Percentiles rank a stretch among this genome's conserved stretches.
Evolutionary conservation across 1,140 invertebrate species (phyloP).

Genomic region (Panulirus ornatus): DNA sequence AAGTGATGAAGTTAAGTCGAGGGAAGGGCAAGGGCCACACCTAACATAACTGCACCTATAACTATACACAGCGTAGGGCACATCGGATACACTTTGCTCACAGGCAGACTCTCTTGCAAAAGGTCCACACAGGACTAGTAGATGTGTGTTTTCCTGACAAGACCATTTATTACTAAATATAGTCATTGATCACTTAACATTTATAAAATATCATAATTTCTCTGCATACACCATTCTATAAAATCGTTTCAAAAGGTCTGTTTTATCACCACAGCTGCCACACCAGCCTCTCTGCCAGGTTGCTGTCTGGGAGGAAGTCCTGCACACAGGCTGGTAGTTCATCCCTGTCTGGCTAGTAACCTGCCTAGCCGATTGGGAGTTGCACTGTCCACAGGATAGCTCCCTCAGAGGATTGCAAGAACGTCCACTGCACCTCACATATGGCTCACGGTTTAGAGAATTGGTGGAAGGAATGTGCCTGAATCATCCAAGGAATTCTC

Average conservation of each 20-base stretch:
- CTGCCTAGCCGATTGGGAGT: neutral
- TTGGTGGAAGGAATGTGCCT: constrained; percentile 84
- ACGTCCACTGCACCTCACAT: neutral
- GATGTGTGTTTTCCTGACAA: constrained; percentile 54
- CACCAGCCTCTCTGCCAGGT: neutral
- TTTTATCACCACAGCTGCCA: constrained; percentile 22
- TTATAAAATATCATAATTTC: constrained; percentile 56
- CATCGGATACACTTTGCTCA: constrained; percentile 59
- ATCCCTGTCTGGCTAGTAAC: neutral
- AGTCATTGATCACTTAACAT: constrained; percentile 51
- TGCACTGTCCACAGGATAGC: neutral
- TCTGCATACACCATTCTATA: constrained; percentile 38
- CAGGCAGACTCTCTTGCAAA: constrained; percentile 44
- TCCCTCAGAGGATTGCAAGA: neutral
- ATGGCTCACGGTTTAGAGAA: constrained; percentile 78
- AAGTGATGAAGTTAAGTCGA: neutral
- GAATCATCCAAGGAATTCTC: constrained; percentile 84
- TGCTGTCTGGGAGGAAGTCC: neutral
- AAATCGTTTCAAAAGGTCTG: constrained; percentile 27
- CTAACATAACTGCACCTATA: constrained; percentile 55
- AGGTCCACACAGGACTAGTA: constrained; percentile 53
- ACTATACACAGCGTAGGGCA: constrained; percentile 69
- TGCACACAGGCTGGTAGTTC: neutral
- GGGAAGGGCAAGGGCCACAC: constrained; percentile 46
- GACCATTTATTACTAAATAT: constrained; percentile 43